A percentile compares a stretch with the other conserved stretches of the same genome.
These are phyloP conservation scores for Apogon talboti DNA, from an alignment of 2,797 vertebrate species.

Conservation along the genomic window DNA sequence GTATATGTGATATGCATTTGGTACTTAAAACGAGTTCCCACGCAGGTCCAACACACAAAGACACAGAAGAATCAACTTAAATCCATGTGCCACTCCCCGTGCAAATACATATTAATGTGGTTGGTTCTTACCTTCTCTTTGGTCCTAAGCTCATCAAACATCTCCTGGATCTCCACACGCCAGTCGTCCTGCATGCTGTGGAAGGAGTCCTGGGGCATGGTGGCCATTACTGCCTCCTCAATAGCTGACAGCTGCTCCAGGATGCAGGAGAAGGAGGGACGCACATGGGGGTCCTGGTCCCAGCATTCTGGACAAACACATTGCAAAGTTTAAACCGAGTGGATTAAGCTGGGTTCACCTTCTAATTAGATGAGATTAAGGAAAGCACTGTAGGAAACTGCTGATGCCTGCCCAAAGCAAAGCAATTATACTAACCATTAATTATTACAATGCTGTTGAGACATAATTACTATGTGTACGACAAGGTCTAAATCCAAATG, in stretches of 20 bases:
- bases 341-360: not conserved
- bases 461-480: not conserved
- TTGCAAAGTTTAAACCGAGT: not conserved
- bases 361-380: not conserved
- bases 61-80: not conserved
- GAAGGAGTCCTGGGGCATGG: slow-evolving; percentile 97
- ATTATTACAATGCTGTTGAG: too few relatives aligned
- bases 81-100: not conserved
- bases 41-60: too few relatives aligned
- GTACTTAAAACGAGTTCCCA: not conserved
- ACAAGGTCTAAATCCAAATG: not conserved
- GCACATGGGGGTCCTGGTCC: slow-evolving; percentile 95
- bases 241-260: slow-evolving; percentile 94
- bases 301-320: slow-evolving; percentile 88
- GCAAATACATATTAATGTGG: too few relatives aligned
- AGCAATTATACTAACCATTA: not conserved
- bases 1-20: not conserved
- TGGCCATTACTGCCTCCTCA: slow-evolving; percentile 92
- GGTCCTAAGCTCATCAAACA: slow-evolving; percentile 95
- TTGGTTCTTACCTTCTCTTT: slow-evolving; percentile 91
- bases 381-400: not conserved
- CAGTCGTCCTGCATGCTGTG: slow-evolving; percentile 99
- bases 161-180: slow-evolving; percentile 97
- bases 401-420: not conserved
- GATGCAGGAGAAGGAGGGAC: slow-evolving; percentile 94